Evolutionary conservation across 2,888 invertebrate genomes (phyloP).

Genomic region (Ennomos quercinarius): DNA sequence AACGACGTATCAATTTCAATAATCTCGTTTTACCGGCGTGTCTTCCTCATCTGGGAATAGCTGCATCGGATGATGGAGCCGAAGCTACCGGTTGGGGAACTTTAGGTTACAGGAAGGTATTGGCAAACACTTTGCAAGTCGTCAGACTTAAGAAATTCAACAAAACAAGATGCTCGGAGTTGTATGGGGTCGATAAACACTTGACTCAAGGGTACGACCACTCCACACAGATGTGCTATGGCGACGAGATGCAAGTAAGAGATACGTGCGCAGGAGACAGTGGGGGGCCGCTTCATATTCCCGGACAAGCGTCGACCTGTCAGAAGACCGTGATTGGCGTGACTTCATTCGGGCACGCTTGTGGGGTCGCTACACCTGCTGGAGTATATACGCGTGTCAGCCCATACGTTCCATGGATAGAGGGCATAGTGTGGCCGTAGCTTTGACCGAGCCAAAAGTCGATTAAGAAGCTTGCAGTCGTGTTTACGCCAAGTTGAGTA

Average conservation of each 20-base stretch:
- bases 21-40: conserved; percentile 8
- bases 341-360: not conserved
- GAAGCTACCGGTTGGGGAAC: conserved; percentile 10
- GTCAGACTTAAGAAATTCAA: conserved; percentile 8
- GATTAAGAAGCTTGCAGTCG: too few species aligned
- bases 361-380: not conserved
- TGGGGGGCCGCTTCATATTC: not conserved
- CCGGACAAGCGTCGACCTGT: not conserved
- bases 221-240: conserved; percentile 37
- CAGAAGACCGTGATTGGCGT: not conserved
- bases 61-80: conserved; percentile 3
- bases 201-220: conserved; percentile 29
- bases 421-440: not conserved
- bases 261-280: conserved; percentile 31
- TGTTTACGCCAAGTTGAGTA: too few species aligned
- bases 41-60: conserved; percentile 1
- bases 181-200: conserved; percentile 30
- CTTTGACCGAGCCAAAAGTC: too few species aligned
- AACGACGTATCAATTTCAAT: not conserved
- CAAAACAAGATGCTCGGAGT: conserved; percentile 14
- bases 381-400: not conserved
- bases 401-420: not conserved
- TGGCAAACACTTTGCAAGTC: conserved; percentile 15
- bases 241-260: conserved; percentile 8
- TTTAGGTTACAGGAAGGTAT: not conserved